Evolutionary conservation across 2,888 invertebrate species (phyloP).

Genomic region (Pachydiplax longipennis): DNA sequence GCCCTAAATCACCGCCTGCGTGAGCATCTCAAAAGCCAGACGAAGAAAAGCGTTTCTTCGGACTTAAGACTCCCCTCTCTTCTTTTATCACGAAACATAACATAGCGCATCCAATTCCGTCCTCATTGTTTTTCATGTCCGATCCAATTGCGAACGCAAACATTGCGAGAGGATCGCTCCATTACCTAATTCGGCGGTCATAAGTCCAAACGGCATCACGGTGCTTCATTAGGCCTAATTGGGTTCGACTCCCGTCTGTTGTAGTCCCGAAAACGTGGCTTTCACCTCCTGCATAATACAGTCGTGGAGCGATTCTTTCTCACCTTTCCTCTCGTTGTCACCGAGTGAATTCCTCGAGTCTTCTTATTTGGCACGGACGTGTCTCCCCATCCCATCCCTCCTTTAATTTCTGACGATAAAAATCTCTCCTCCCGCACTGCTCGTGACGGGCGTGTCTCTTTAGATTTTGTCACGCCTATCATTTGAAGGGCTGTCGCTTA

Average conservation of each 20-base stretch:
- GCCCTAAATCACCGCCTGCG: no score
- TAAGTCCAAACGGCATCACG: background rate
- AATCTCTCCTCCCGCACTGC: background rate
- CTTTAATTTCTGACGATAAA: background rate
- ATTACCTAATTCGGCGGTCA: background rate
- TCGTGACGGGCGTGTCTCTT: slow-evolving; percentile 33
- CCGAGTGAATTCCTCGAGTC: background rate
- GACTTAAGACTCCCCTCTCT: no score
- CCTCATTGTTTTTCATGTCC: no score
- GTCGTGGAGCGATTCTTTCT: background rate
- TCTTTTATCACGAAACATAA: no score
- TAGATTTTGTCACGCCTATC: slow-evolving; percentile 19
- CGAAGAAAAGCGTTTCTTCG: no score
- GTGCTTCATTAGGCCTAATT: background rate
- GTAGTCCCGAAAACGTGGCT: background rate
- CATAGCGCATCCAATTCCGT: no score
- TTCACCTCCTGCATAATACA: background rate
- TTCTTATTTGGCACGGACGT: slow-evolving; percentile 19
- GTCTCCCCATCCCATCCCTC: background rate
- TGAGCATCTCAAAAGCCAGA: no score
- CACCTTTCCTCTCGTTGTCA: background rate
- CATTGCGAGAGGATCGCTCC: background rate
- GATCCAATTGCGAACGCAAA: background rate
- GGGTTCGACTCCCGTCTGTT: slow-evolving; percentile 27
- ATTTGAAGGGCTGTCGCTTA: slow-evolving; percentile 13